Base-by-base conservation (phyloP, 2,113 vertebrate genomes). In the Aramus guarauna region DNA sequence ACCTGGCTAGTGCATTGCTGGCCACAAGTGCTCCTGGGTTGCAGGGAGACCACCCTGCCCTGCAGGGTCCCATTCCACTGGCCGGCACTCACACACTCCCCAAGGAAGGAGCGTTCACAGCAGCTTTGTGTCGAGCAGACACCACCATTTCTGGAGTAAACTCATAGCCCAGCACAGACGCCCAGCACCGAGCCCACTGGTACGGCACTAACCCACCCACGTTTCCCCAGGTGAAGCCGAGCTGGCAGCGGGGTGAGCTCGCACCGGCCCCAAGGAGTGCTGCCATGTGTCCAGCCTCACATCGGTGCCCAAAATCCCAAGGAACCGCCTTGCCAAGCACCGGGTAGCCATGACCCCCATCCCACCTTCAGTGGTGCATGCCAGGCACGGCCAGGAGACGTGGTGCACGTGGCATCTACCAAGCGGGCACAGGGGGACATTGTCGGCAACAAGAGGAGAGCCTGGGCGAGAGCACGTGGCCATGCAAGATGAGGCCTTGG, bases 311-410 rank as follows among this genome's bases (percentile, higher is more conserved):
- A 0, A 68, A 81, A 11, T 23, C 26, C 60, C 2, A 2, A 37
- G 27, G 43, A 84, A 76, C 12, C 2, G 0, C 30, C 19, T 41
- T 1, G 0, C 48, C 9, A 2, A 87, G 32, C 56, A 63, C 47
- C 4, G 2, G 29, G 9, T 11, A 72, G 72, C 68, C 18, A 36
- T 5, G 20, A 58, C 9, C 9, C 64, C 64, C 80, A 48, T 66
- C 26, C 60, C 26, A 45, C 52, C 50, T 76, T 56, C 0, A 6
- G 62, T 5, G 6, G 43, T 41, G 45, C 4, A 0, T 4, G 11
- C 39, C 27, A 36, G 20, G 37, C 14, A 1, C 0, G 0, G 41
- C 45, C 30, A 43, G 29, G 22, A 0, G 9, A 64, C 0, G 0
- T 2, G 2, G 55, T 4, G 1, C 68, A 58, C 1, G 0, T 0